Evolutionary conservation across 2,113 vertebrate genomes (phyloP).

Genomic region (Argyrosomus japonicus): DNA sequence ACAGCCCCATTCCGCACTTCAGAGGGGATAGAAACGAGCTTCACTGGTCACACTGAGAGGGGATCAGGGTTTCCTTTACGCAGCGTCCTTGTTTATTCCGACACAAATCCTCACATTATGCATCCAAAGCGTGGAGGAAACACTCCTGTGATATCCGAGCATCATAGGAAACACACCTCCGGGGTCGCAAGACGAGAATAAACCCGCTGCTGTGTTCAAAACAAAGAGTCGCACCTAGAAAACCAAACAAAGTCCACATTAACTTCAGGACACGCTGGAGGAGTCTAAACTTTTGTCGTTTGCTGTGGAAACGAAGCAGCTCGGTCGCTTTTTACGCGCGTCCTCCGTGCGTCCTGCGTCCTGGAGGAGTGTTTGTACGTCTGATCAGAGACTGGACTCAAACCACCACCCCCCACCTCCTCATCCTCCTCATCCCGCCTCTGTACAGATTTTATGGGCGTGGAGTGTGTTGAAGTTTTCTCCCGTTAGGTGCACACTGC

Average conservation of each 20-base stretch:
- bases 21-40: background rate
- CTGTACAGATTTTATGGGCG: constrained; percentile 54
- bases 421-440: constrained; percentile 16
- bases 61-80: constrained; percentile 12
- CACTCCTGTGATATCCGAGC: constrained; percentile 31
- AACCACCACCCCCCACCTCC: background rate
- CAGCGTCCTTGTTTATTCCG: constrained; percentile 54
- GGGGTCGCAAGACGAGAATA: background rate
- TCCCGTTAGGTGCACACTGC: constrained; percentile 8
- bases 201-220: background rate
- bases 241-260: background rate
- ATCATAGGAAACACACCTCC: constrained; percentile 39
- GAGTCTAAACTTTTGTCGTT: background rate
- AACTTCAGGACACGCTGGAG: background rate
- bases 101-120: constrained; percentile 53
- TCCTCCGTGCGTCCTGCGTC: constrained; percentile 44
- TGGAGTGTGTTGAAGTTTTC: constrained; percentile 35
- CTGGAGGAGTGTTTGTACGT: constrained; percentile 49
- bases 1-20: constrained; percentile 56
- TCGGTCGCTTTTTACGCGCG: constrained; percentile 42
- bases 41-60: constrained; percentile 22
- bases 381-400: constrained; percentile 29
- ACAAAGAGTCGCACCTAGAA: background rate
- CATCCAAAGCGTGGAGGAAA: constrained; percentile 52
- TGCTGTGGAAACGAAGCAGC: background rate